Evolutionary conservation across 2,888 invertebrate genomes (phyloP).

Genomic region (Drosophila anomelani): DNA sequence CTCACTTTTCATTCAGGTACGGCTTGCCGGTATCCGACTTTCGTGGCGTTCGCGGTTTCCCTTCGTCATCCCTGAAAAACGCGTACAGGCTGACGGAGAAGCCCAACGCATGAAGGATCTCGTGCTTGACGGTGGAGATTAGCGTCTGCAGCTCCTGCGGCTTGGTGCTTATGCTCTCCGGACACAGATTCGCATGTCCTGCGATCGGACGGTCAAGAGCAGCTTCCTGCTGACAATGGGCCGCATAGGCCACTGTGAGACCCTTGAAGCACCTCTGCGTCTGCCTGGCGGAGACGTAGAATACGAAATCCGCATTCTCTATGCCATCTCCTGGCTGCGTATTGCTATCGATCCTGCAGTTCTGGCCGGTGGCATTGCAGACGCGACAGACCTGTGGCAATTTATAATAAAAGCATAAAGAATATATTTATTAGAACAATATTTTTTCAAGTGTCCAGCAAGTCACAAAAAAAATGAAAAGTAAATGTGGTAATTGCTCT

Average conservation of each 20-base stretch:
- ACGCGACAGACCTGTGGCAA: constrained; percentile 91
- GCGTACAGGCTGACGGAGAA: constrained; percentile 99
- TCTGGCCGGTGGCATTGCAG: constrained; percentile 94
- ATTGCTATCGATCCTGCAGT: constrained; percentile 88
- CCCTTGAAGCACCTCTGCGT: constrained; percentile 96
- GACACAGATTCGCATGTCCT: constrained; percentile 99
- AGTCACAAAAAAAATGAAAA: not conserved
- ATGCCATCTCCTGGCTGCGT: constrained; percentile 89
- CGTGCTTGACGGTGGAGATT: constrained; percentile 98
- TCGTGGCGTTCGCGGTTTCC: constrained; percentile 93
- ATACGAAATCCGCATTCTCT: constrained; percentile 95
- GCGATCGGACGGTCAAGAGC: constrained; percentile 98
- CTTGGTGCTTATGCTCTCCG: constrained; percentile 95
- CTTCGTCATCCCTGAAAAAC: constrained; percentile 94
- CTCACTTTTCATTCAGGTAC: constrained; percentile 91
- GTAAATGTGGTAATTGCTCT: constrained; percentile 1
- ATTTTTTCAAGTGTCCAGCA: constrained; percentile 2
- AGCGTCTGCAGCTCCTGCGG: constrained; percentile 95
- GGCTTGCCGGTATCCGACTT: constrained; percentile 95
- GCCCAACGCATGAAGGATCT: constrained; percentile 98
- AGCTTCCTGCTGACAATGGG: constrained; percentile 98
- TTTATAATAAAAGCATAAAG: not conserved
- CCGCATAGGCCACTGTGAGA: constrained; percentile 97
- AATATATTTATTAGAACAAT: not conserved
- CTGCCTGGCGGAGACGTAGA: constrained; percentile 97